Evolutionary conservation across 2,797 vertebrate genomes (phyloP).

Genomic region (Hemibagrus guttatus): DNA sequence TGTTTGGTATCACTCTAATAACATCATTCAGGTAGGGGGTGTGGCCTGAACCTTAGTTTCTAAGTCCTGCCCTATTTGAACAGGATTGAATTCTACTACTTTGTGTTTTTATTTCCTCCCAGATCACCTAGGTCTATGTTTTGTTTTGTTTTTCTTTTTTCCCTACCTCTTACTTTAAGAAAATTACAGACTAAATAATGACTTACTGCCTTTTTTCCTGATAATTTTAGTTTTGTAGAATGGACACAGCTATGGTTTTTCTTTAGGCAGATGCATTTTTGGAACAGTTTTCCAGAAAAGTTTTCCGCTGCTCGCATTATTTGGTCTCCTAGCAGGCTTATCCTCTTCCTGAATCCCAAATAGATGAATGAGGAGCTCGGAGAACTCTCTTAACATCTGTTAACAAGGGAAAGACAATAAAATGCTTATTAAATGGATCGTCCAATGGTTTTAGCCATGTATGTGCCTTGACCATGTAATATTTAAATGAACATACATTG

Average conservation of each 20-base stretch:
- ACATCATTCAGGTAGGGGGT: neutral
- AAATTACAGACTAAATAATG: constrained; percentile 10
- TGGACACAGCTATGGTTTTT: neutral
- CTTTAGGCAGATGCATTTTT: neutral
- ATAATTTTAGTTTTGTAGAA: neutral
- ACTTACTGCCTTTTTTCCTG: neutral
- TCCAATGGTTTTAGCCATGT: neutral
- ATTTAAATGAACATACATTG: neutral
- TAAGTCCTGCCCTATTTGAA: neutral
- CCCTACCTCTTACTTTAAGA: neutral
- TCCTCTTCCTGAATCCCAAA: neutral
- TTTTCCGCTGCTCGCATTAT: neutral
- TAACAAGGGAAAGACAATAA: neutral
- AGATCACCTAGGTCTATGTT: neutral
- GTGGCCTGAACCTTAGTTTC: neutral
- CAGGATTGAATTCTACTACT: neutral
- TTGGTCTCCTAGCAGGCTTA: neutral
- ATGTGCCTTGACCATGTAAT: neutral
- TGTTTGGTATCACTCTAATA: neutral
- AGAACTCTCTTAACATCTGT: neutral
- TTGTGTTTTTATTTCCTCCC: neutral
- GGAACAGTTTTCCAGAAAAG: neutral
- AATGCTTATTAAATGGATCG: neutral
- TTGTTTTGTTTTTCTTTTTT: neutral
- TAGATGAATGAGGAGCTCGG: neutral